Percentiles rank a stretch among this genome's conserved stretches.
phyloP scores from a whole-genome alignment of 2,888 invertebrate species.

The Gastrophysa polygoni region DNA sequence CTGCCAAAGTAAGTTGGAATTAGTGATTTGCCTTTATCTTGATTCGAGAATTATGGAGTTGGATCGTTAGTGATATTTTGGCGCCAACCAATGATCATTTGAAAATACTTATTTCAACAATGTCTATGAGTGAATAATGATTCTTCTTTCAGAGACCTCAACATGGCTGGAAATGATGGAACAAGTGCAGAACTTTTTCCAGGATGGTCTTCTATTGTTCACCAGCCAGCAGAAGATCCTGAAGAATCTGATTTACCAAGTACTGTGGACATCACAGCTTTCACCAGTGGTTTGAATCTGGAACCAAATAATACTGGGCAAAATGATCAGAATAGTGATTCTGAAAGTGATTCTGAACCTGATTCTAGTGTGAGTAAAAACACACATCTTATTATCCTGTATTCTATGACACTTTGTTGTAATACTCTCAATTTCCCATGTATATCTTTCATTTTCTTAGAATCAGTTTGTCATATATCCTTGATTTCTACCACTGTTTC shows the following conservation, averaged over 20 bases:
- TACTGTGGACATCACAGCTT: constrained; percentile 71
- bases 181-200: constrained; percentile 56
- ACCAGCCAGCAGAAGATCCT: constrained; percentile 66
- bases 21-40: background rate
- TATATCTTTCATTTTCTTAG: too few relatives aligned
- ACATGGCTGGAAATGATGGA: constrained; percentile 58
- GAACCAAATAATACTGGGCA: constrained; percentile 46
- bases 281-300: constrained; percentile 61
- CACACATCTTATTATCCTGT: too few relatives aligned
- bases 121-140: background rate
- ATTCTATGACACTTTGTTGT: too few relatives aligned
- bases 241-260: constrained; percentile 69
- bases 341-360: constrained; percentile 64
- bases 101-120: background rate
- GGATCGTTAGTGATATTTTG: constrained; percentile 44
- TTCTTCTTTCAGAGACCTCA: constrained; percentile 27
- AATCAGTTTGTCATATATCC: too few relatives aligned
- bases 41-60: constrained; percentile 24
- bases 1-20: constrained; percentile 17
- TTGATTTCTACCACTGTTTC: too few relatives aligned
- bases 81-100: constrained; percentile 46
- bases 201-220: constrained; percentile 65
- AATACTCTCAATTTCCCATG: too few relatives aligned
- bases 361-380: constrained; percentile 59
- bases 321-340: constrained; percentile 54